Evolutionary conservation across 2,797 vertebrate genomes (phyloP), one percentile per base, ranked within the genome.

Genomic region (Prunella strophiata): DNA sequence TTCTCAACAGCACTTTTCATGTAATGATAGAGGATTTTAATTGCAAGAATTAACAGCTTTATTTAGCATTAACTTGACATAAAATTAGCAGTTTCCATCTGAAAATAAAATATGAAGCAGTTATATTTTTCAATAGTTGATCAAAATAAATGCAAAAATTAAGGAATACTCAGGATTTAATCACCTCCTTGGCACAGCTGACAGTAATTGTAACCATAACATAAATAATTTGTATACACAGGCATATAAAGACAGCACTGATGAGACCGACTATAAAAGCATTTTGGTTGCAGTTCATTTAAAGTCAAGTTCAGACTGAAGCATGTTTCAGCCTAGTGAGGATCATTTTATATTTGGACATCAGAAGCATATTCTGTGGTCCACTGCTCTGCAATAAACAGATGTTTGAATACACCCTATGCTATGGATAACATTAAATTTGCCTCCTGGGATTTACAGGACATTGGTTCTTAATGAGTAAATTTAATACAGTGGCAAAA

Each of bases 391-490:
- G 83, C 92, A 96, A 92, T 81, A 91, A 97, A 92, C 96, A 97
- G 93, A 94, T 97, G 85, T 96, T 93, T 96, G 90, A 97, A 93
- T 94, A 91, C 65, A 86, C 54, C 68, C 93, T 71, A 4, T 83
- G 77, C 79, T 90, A 92, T 62, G 74, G 54, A 91, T 80, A 92
- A 80, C 70, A 91, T 84, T 70, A 88, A 70, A 90, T 94, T 73
- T 92, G 26, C 80, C 96, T 95, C 83, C 48, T 72, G 84, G 90
- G 88, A 83, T 95, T 97, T 95, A 90, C 88, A 94, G 93, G 91
- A 96, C 85, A 89, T 96, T 96, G 83, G 62, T 94, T 96, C 89
- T 84, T 94, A 96, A 97, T 91, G 91, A 97, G 79, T 70, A 97
- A 81, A 96, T 96, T 90, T 93, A 96, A 96, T 88, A 93, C 42